A percentile compares a stretch with the other conserved stretches of the same genome.
phyloP scores from a whole-genome alignment of 2,888 invertebrate genomes.

The Cactoblastis cactorum region DNA sequence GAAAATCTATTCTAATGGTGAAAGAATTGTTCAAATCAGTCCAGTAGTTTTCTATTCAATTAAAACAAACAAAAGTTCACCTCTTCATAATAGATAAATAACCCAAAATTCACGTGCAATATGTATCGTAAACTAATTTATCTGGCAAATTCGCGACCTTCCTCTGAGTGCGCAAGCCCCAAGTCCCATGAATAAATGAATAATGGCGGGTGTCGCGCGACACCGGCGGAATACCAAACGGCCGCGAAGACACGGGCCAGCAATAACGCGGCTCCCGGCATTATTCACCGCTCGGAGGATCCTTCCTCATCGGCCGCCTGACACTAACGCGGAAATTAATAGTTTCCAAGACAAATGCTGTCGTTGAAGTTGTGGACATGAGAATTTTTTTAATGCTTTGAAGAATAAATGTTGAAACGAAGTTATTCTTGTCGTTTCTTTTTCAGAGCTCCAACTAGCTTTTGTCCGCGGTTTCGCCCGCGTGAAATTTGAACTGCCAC shows the following conservation, averaged over 20 bases:
- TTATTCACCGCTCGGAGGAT: constrained; percentile 62
- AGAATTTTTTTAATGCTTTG: too few relatives aligned
- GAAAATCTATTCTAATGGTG: too few relatives aligned
- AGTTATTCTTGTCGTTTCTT: too few relatives aligned
- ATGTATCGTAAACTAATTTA: constrained; percentile 34
- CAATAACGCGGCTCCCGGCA: constrained; percentile 65
- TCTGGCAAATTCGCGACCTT: constrained; percentile 39
- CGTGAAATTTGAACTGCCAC: too few relatives aligned
- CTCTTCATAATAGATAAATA: too few relatives aligned
- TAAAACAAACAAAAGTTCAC: too few relatives aligned
- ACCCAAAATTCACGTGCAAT: background rate
- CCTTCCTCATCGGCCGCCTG: constrained; percentile 46
- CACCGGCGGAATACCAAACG: constrained; percentile 71
- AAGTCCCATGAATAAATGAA: constrained; percentile 73
- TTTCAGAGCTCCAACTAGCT: too few relatives aligned
- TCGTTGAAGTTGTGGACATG: too few relatives aligned
- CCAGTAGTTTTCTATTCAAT: too few relatives aligned
- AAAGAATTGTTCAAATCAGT: too few relatives aligned
- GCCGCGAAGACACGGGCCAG: constrained; percentile 36
- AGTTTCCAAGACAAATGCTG: constrained; percentile 21
- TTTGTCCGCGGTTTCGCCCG: too few relatives aligned
- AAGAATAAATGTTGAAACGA: too few relatives aligned
- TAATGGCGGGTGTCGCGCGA: constrained; percentile 63
- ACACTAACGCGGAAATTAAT: constrained; percentile 30
- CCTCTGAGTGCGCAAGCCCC: constrained; percentile 52